A percentile compares a stretch with the other conserved stretches of the same genome.
These are phyloP conservation scores for Patiria pectinifera DNA, from an alignment of 53 echinoderm and acorn worm species.

Conservation along the genomic window DNA sequence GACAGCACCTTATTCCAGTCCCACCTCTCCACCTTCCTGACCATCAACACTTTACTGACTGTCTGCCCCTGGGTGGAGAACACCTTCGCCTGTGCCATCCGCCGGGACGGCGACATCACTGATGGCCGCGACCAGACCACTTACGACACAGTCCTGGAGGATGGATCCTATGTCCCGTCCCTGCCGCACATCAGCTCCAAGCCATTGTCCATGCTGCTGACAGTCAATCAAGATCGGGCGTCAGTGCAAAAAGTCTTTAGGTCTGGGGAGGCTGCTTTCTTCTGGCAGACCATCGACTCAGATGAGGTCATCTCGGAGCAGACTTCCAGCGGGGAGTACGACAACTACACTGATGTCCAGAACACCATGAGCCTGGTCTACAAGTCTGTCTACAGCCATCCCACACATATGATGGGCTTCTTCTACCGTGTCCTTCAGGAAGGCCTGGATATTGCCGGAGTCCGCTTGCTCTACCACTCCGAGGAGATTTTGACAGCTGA, in stretches of 20 bases:
- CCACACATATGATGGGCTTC: conserved; percentile 76
- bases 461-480: conserved; percentile 81
- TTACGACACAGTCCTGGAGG: conserved; percentile 70
- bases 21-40: conserved; percentile 75
- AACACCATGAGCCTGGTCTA: conserved; percentile 92
- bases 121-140: conserved; percentile 35
- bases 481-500: conserved; percentile 57
- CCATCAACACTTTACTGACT: conserved; percentile 71
- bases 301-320: conserved; percentile 73
- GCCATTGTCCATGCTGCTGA: conserved; percentile 81
- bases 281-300: conserved; percentile 89
- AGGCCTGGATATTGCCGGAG: conserved; percentile 80
- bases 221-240: conserved; percentile 61
- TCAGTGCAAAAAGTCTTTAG: conserved; percentile 72
- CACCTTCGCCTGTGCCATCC: conserved; percentile 66
- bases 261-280: conserved; percentile 75
- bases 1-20: conserved; percentile 82
- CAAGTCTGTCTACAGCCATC: conserved; percentile 73
- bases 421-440: conserved; percentile 85
- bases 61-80: conserved; percentile 81
- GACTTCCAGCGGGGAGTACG: conserved; percentile 63
- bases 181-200: conserved; percentile 80
- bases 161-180: conserved; percentile 87
- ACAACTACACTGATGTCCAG: conserved; percentile 76
- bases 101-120: conserved; percentile 67